These are phyloP conservation scores for Dinomys branickii DNA, from an alignment of 2,113 vertebrate genomes.

Conservation along the genomic window DNA sequence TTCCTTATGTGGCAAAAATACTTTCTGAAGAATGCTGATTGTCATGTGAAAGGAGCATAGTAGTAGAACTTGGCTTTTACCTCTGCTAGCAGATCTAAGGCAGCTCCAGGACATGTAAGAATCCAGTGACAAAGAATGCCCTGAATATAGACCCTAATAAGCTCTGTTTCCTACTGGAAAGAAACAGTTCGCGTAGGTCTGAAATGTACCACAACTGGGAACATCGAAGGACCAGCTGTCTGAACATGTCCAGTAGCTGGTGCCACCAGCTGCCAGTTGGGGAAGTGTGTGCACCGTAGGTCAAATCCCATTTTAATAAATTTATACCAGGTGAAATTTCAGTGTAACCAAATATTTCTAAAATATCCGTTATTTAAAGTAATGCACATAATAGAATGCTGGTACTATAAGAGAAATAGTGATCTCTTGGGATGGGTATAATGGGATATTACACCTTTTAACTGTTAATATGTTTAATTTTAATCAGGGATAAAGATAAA, in stretches of 20 bases:
- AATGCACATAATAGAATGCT: not conserved
- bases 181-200: not conserved
- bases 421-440: not conserved
- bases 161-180: not conserved
- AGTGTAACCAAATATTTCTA: not conserved
- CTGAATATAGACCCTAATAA: not conserved
- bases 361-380: constrained; percentile 7
- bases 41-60: not conserved
- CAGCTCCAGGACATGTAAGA: not conserved
- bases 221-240: not conserved
- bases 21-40: not conserved
- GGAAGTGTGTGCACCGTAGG: not conserved
- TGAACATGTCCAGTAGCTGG: not conserved
- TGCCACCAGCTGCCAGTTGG: not conserved
- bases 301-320: not conserved
- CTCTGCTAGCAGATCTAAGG: not conserved
- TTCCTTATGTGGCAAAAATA: not conserved
- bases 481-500: not conserved
- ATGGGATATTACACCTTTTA: not conserved
- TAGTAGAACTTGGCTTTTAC: not conserved
- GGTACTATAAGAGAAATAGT: not conserved
- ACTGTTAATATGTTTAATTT: not conserved
- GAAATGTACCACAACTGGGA: not conserved
- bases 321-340: not conserved
- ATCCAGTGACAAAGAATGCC: not conserved